phyloP scores from a whole-genome alignment of 53 echinoderm and acorn worm species.

The Actinopyga echinites region DNA sequence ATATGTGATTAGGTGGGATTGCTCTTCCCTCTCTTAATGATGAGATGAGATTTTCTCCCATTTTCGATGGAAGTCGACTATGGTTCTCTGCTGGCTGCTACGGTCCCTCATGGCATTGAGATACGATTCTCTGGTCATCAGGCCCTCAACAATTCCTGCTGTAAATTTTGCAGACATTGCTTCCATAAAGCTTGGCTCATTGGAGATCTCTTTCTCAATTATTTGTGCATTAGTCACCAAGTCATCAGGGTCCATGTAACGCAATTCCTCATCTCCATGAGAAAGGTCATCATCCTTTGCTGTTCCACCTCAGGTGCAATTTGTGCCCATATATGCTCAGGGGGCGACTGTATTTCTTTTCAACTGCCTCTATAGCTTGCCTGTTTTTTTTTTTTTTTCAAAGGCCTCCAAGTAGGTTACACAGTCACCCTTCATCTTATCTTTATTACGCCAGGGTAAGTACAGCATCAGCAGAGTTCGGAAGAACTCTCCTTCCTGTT shows the following conservation, averaged over 20 bases:
- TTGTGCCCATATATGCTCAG: conserved; percentile 49
- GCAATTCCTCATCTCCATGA: conserved; percentile 2
- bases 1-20: conserved; percentile 23
- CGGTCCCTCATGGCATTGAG: background rate
- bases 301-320: conserved; percentile 24
- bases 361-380: background rate
- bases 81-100: conserved; percentile 14
- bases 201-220: background rate
- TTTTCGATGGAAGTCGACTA: conserved; percentile 8
- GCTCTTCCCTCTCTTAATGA: background rate
- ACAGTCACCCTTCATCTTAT: background rate
- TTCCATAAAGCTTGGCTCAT: background rate
- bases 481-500: conserved; percentile 12
- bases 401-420: background rate
- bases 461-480: conserved; percentile 35
- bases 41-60: conserved; percentile 17
- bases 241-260: background rate
- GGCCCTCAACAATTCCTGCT: background rate
- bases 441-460: conserved; percentile 48
- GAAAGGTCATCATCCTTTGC: conserved; percentile 2
- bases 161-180: background rate
- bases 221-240: background rate
- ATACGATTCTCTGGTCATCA: conserved; percentile 5
- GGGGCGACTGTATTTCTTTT: conserved; percentile 16
- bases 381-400: background rate